Conservation (phyloP, 2,797 vertebrate species). For the Delichon dasypus region DNA sequence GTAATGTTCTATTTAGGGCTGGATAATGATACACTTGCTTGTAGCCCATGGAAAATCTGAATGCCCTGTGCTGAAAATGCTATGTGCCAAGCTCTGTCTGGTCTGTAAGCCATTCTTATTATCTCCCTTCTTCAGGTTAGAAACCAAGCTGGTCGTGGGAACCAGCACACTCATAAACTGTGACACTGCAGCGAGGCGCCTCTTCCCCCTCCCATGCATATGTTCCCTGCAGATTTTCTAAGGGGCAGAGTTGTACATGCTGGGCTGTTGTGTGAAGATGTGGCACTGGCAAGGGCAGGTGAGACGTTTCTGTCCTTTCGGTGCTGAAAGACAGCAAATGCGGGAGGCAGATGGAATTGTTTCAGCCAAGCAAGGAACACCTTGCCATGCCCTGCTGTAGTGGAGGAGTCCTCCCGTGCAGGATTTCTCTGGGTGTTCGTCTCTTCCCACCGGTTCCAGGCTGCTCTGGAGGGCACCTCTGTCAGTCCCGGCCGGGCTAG, state of each 20-base stretch:
- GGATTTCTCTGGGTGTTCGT: constrained; percentile 48
- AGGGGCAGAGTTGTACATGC: rapidly evolving
- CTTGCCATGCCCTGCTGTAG: neutral
- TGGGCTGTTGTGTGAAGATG: neutral
- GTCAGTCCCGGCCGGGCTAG: neutral
- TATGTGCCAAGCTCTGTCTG: rapidly evolving
- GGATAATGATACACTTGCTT: neutral
- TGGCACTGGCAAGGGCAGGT: rapidly evolving
- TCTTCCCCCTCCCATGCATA: neutral
- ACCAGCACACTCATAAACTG: rapidly evolving
- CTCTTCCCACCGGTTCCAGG: neutral
- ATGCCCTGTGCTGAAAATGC: neutral
- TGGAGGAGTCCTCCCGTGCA: neutral
- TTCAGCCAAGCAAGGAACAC: neutral
- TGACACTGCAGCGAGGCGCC: neutral
- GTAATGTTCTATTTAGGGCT: neutral
- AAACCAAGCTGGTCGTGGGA: neutral
- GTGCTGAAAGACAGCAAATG: constrained; percentile 62
- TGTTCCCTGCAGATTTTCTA: neutral
- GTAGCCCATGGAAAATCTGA: rapidly evolving
- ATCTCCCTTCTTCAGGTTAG: neutral
- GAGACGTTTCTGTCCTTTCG: constrained; percentile 61
- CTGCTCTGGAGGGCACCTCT: neutral
- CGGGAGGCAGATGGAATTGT: neutral
- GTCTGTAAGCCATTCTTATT: neutral